A percentile compares a stretch with the other conserved stretches of the same genome.
These are phyloP conservation scores for Malthinus seriepunctatus DNA, from an alignment of 2,888 invertebrate species.

Conservation along the genomic window DNA sequence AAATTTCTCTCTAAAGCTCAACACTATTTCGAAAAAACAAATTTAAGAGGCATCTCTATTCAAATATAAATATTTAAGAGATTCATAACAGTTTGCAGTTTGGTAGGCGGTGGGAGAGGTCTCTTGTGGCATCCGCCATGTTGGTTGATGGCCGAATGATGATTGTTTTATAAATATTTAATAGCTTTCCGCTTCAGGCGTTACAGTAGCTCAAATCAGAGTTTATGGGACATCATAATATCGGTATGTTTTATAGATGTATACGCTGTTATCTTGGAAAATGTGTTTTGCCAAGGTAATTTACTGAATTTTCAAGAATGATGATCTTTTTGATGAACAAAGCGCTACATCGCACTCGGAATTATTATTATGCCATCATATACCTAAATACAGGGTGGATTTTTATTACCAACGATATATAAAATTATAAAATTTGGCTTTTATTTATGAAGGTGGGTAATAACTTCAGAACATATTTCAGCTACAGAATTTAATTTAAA, in stretches of 20 bases:
- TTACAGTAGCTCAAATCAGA: slow-evolving; percentile 54
- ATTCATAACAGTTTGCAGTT: slow-evolving; percentile 57
- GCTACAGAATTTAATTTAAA: too few species aligned
- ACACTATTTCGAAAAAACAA: slow-evolving; percentile 46
- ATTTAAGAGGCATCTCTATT: slow-evolving; percentile 57
- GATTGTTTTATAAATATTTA: slow-evolving; percentile 58
- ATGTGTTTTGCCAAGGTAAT: slow-evolving; percentile 45
- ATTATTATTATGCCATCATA: slow-evolving; percentile 2
- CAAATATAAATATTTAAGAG: slow-evolving; percentile 57
- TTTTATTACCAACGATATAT: too few species aligned
- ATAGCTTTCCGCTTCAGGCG: slow-evolving; percentile 47
- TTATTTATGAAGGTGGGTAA: too few species aligned
- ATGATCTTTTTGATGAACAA: slow-evolving; percentile 43
- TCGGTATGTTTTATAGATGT: slow-evolving; percentile 56
- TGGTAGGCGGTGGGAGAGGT: slow-evolving; percentile 41
- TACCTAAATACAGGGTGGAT: too few species aligned
- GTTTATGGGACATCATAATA: slow-evolving; percentile 57
- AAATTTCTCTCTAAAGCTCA: slow-evolving; percentile 16
- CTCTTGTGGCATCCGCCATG: slow-evolving; percentile 54
- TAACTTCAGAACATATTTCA: too few species aligned
- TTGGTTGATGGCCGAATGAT: slow-evolving; percentile 58
- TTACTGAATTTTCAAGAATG: slow-evolving; percentile 48
- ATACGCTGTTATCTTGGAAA: slow-evolving; percentile 49
- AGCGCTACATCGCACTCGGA: slow-evolving; percentile 14
- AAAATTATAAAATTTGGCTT: too few species aligned